phyloP scores from a whole-genome alignment of 2,113 vertebrate genomes.

The Rhegmatorhina hoffmannsi region DNA sequence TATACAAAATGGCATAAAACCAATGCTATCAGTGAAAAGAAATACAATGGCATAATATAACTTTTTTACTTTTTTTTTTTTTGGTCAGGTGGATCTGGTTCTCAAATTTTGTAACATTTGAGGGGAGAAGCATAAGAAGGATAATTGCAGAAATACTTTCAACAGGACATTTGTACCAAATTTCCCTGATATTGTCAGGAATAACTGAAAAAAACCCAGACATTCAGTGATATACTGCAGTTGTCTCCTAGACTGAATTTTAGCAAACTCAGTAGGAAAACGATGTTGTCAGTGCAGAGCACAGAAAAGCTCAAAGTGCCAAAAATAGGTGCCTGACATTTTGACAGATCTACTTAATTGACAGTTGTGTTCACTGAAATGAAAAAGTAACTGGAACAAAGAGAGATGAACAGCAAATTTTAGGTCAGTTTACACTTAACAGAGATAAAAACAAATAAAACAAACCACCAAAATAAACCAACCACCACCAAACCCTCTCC shows the following conservation, averaged over 20 bases:
- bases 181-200: background rate
- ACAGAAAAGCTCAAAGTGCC: background rate
- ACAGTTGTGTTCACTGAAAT: background rate
- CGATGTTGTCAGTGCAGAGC: background rate
- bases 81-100: background rate
- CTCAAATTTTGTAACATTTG: background rate
- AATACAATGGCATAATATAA: background rate
- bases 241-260: background rate
- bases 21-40: background rate
- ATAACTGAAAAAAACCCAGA: background rate
- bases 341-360: background rate
- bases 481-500: background rate
- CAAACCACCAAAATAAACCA: background rate
- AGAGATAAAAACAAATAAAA: background rate
- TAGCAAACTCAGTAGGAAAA: background rate
- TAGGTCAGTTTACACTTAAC: background rate
- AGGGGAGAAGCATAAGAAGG: background rate
- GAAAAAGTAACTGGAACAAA: background rate
- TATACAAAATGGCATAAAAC: background rate
- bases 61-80: background rate
- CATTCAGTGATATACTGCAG: background rate
- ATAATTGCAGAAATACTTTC: background rate
- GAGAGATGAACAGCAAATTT: background rate
- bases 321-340: slow-evolving; percentile 4
- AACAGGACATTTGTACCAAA: background rate